Evolutionary conservation across 2,797 vertebrate species (phyloP), one percentile per base, ranked within the genome.

Genomic region (Onychomys torridus): DNA sequence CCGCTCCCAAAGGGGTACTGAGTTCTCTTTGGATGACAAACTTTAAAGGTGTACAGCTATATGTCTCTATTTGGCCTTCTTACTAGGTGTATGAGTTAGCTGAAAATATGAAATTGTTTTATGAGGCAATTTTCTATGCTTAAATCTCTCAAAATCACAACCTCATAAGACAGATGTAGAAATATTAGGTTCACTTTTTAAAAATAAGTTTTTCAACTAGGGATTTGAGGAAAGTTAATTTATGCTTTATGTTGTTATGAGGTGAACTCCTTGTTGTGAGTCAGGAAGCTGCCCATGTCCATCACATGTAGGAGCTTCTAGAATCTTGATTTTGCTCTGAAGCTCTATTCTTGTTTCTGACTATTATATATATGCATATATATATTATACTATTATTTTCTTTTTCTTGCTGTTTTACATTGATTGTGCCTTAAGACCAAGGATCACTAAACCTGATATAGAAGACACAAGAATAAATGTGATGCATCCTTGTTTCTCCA

Each of bases 71-170:
- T 89, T 83, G 59, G 32, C 43, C 37, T 49, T 96, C 21, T 93
- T 67, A n/a, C 32, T 61, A 83, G 65, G 10, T 59, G 83, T 46
- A 89, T 3, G 6, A 5, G 49, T 91, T 67, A 67, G 85, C 2
- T 78, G 57, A 94, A 83, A 27, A 65, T 11, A 32, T 46, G 23
- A n/a, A 65, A 73, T 81, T 87, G 27, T 16, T 71, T 77, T 57
- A 86, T 92, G 59, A 73, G 76, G 78, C 8, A 81, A 63, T 89
- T 69, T 93, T 75, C 81, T 9, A 29, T n/a, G 0, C 79, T 73
- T 75, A 55, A 91, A 52, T 46, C 49, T 85, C 52, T 57, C 82
- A 43, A 95, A 90, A 92, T 77, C 61, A 76, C 90, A 40, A 94
- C 40, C 32, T 86, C 1, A 21, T 77, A 90, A 85, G 76, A 93